Base-by-base conservation (phyloP, 2,797 vertebrate genomes). In the Alcedo atthis region DNA sequence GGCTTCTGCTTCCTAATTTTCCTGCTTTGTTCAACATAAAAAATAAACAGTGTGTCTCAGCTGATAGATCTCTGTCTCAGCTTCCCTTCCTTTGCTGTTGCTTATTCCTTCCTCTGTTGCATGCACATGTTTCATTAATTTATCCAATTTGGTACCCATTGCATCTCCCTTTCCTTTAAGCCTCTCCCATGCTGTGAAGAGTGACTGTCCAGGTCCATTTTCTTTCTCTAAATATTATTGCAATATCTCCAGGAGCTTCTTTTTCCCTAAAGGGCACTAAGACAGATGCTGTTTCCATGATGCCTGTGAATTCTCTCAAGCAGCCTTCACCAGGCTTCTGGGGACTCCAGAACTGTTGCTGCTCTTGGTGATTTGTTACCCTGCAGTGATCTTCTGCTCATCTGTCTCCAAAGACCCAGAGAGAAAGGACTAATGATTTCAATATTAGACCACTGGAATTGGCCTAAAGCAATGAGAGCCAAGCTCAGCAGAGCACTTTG, bases 131-230 rank as follows among this genome's bases (percentile, higher is more conserved):
- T 94, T 85, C 4, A 63, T 81, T 95, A 94, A 95, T 96, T 95
- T 96, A 94, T 78, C 95, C 94, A 95, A 96, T 96, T 96, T 95
- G 93, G 42, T 69, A 90, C 55, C 88, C 58, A 83, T 92, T 96
- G 88, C 88, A 83, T 93, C 81, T 92, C 51, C 76, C 79, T 85
- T 94, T 94, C 32, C 0, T 90, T 89, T 87, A 85, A 92, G 79
- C 59, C 54, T 94, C 93, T 94, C 43, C 48, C 95, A 93, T 94
- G 91, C 96, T 96, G 96, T 95, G 96, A 94, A 93, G 86, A 94
- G 92, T 83, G 91, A 89, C 79, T 94, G 69, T 63, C 92, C 84
- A 90, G 92, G 86, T 69, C 86, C 58, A 69, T 93, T 89, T 94
- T 85, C 93, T 94, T 94, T 90, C 76, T 94, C 79, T 92, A 89